Percentiles rank a stretch among this genome's conserved stretches.
Evolutionary conservation across 2,113 vertebrate species (phyloP).

Genomic region (Hippotragus niger): DNA sequence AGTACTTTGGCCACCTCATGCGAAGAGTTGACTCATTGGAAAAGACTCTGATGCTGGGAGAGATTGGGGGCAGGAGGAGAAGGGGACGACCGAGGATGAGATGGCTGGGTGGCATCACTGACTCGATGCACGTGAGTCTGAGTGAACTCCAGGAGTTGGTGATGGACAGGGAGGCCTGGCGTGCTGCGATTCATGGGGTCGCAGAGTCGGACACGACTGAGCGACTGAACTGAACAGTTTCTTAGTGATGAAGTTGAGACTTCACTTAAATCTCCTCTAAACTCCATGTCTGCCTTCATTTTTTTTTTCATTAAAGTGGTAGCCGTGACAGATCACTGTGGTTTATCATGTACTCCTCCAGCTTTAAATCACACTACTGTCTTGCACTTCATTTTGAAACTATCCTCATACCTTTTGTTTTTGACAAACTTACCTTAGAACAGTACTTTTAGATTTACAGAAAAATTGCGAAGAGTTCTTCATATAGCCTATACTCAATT

Average conservation of each 20-base stretch:
- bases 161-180: too few species aligned
- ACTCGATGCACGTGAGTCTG: too few species aligned
- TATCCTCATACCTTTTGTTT: background rate
- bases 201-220: too few species aligned
- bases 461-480: background rate
- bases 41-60: too few species aligned
- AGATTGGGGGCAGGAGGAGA: too few species aligned
- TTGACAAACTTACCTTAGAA: background rate
- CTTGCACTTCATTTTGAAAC: background rate
- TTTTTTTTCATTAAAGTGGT: background rate
- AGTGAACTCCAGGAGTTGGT: too few species aligned
- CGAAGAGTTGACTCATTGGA: too few species aligned
- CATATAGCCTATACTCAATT: background rate
- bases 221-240: background rate
- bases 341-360: background rate
- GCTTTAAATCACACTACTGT: background rate
- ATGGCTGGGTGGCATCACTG: too few species aligned
- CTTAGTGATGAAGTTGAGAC: background rate
- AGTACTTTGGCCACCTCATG: too few species aligned
- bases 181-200: too few species aligned
- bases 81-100: too few species aligned
- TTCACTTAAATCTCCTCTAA: background rate
- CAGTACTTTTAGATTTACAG: background rate
- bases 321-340: background rate
- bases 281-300: background rate